These are phyloP conservation scores for Hydrotaea diabolus DNA, from an alignment of 2,888 invertebrate genomes.

Conservation along the genomic window DNA sequence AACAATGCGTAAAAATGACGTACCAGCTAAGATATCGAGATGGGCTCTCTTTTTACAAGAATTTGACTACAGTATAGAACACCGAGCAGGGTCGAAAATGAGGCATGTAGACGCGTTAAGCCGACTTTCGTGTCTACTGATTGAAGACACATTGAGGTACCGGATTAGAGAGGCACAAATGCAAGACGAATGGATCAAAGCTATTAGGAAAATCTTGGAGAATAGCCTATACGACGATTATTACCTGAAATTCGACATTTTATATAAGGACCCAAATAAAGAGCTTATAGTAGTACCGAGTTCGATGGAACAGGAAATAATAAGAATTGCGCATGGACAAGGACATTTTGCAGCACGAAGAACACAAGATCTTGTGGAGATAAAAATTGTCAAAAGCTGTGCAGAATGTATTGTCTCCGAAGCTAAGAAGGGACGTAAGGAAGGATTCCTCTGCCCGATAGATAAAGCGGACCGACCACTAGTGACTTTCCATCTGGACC, in stretches of 20 bases:
- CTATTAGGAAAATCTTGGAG: conserved; percentile 50
- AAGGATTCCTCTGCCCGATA: conserved; percentile 61
- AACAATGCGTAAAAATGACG: conserved; percentile 58
- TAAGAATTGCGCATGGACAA: conserved; percentile 73
- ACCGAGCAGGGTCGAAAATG: conserved; percentile 56
- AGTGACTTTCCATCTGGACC: conserved; percentile 74
- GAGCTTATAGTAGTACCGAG: conserved; percentile 74
- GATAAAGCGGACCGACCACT: conserved; percentile 73
- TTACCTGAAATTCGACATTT: conserved; percentile 55
- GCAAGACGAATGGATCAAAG: conserved; percentile 61
- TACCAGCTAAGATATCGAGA: conserved; percentile 49
- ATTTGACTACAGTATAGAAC: conserved; percentile 59
- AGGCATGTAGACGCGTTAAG: conserved; percentile 62
- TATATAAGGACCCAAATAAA: conserved; percentile 55
- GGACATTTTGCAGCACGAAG: conserved; percentile 76
- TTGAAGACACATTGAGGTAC: conserved; percentile 54
- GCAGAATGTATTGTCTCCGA: conserved; percentile 60
- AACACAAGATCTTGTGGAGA: conserved; percentile 61
- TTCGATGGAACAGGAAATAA: conserved; percentile 74
- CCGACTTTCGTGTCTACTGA: conserved; percentile 44
- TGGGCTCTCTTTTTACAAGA: conserved; percentile 63
- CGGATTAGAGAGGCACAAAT: conserved; percentile 56
- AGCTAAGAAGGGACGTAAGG: conserved; percentile 72
- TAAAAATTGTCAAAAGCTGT: conserved; percentile 58
- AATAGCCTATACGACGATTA: conserved; percentile 49